Evolutionary conservation across 2,113 vertebrate genomes (phyloP).

Genomic region (Oostethus manadensis): DNA sequence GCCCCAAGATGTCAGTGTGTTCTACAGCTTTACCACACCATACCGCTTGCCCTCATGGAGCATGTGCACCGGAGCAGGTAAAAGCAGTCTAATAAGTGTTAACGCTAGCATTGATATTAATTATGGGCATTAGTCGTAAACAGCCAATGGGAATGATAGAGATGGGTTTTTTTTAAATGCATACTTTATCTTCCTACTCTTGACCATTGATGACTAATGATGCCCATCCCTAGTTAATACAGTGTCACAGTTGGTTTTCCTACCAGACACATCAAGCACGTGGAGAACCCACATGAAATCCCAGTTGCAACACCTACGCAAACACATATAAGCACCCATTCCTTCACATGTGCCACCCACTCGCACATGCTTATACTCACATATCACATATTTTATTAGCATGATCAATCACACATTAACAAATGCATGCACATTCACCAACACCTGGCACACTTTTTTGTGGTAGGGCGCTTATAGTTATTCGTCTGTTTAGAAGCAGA

Average conservation of each 20-base stretch:
- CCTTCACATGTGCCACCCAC: constrained; percentile 10
- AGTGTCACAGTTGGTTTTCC: background rate
- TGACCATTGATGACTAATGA: no score
- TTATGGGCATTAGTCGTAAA: background rate
- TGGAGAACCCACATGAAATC: constrained; percentile 71
- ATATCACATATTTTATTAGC: constrained; percentile 36
- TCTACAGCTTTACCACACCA: constrained; percentile 88
- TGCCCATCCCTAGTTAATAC: background rate
- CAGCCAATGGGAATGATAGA: no score
- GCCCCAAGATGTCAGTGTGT: constrained; percentile 89
- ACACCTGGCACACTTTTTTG: constrained; percentile 6
- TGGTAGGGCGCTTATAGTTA: background rate
- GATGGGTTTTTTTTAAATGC: no score
- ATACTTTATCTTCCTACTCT: no score
- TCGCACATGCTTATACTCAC: constrained; percentile 30
- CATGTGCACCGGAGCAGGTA: constrained; percentile 82
- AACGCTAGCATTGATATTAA: background rate
- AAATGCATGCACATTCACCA: background rate
- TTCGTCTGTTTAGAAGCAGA: background rate
- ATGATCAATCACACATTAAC: constrained; percentile 12
- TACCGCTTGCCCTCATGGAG: constrained; percentile 89
- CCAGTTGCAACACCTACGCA: background rate
- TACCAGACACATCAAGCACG: constrained; percentile 55
- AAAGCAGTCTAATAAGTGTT: background rate
- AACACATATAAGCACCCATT: constrained; percentile 1